These are phyloP conservation scores for Ectropis crepuscularia DNA, from an alignment of 2,888 invertebrate species.

Conservation along the genomic window DNA sequence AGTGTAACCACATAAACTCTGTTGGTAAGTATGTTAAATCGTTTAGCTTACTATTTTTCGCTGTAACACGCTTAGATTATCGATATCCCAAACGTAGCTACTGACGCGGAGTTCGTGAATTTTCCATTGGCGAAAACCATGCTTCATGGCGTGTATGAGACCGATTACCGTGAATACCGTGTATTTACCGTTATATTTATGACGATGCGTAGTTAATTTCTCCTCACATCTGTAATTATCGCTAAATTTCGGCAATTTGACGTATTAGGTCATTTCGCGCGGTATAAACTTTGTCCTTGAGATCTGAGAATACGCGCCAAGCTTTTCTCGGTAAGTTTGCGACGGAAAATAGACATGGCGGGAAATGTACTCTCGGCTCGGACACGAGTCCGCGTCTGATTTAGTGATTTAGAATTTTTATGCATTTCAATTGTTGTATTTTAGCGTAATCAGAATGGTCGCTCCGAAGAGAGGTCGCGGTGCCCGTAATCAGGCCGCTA, in stretches of 20 bases:
- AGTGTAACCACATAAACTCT: constrained; percentile 55
- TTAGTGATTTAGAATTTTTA: constrained; percentile 43
- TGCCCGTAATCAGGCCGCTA: constrained; percentile 71
- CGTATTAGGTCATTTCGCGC: constrained; percentile 57
- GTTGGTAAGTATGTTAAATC: constrained; percentile 49
- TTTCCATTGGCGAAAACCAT: constrained; percentile 75
- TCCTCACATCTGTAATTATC: constrained; percentile 31
- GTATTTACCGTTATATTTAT: constrained; percentile 63
- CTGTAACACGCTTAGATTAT: constrained; percentile 7
- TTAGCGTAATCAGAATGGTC: constrained; percentile 65
- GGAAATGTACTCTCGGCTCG: constrained; percentile 50
- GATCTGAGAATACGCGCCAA: constrained; percentile 69
- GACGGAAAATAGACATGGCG: constrained; percentile 61
- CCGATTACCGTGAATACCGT: constrained; percentile 48
- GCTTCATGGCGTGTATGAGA: constrained; percentile 71
- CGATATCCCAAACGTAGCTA: constrained; percentile 35
- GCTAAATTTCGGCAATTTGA: constrained; percentile 40
- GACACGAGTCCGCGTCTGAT: constrained; percentile 44
- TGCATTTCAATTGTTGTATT: constrained; percentile 15
- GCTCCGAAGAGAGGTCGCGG: constrained; percentile 79
- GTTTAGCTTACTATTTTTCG: background rate
- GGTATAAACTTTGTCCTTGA: constrained; percentile 68
- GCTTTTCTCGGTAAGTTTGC: constrained; percentile 53
- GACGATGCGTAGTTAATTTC: constrained; percentile 45
- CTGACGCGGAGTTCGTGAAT: constrained; percentile 60